Evolutionary conservation across 1,140 invertebrate species (phyloP), one percentile per base, ranked within the genome.

Genomic region (Hormaphis cornu): DNA sequence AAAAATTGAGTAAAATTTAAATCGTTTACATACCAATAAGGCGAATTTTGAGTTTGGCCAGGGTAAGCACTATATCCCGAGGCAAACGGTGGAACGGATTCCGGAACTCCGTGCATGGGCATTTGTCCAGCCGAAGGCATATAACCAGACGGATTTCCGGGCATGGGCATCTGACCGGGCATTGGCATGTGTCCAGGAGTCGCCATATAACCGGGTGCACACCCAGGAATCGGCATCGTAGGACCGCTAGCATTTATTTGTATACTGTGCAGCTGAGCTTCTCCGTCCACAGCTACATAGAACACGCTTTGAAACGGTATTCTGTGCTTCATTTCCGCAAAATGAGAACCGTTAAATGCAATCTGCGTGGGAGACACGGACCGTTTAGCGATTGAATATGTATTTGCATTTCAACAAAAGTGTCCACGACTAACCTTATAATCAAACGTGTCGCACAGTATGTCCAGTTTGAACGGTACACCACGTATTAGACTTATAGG

Each of bases 311-410:
- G 78, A 71, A 81, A 83, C 1, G 87, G 84, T 7, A 90, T 74
- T 70, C 89, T 81, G 75, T 92, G 88, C 9, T 76, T 76, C 76
- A 90, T 93, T 78, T 90, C 86, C 37, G 85, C 82, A 76, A 86
- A 91, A 76, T 92, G 89, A 30, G 81, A 78, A 1, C 88, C 88
- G 78, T 91, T 91, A 0, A 92, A 76, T 4, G 88, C 87, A 71
- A 93, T 83, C 83, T 89, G 75, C n/a, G 50, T 74, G 77, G 22
- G 70, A 72, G 72, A 69, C 71, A 72, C 59, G 72, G 59, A 30
- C 16, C 54, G 14, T 42, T 46, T 37, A 44, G 6, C 1, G n/a
- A n/a, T n/a, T n/a, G n/a, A 54, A n/a, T 30, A 28, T 52, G 28
- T 3, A 18, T 9, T 12, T 53, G 7, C 18, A 3, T 1, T 54